Evolutionary conservation across 2,888 invertebrate genomes (phyloP).

Genomic region (Neoascia interrupta): DNA sequence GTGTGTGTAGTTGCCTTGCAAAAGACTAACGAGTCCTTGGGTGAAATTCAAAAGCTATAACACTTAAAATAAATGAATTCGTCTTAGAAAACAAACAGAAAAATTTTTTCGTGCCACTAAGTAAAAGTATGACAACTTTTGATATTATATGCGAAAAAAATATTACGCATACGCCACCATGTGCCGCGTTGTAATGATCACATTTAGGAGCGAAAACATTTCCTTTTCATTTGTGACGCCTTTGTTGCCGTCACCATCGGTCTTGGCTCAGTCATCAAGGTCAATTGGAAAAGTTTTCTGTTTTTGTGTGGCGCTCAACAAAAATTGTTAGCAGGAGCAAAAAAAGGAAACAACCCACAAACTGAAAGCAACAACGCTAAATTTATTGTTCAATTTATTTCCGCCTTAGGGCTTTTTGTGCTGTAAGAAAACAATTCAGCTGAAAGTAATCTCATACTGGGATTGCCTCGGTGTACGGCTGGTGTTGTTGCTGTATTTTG

Average conservation of each 20-base stretch:
- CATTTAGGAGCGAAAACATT: conserved; percentile 17
- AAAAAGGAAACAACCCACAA: neutral
- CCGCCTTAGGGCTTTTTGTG: conserved; percentile 52
- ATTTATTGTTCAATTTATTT: conserved; percentile 66
- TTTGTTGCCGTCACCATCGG: neutral
- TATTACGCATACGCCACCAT: conserved; percentile 54
- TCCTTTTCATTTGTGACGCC: conserved; percentile 28
- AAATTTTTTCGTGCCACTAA: neutral
- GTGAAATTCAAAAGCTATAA: conserved; percentile 31
- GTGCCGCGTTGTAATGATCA: conserved; percentile 29
- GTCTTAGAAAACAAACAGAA: conserved; percentile 10
- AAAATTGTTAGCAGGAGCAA: neutral
- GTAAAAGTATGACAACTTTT: conserved; percentile 6
- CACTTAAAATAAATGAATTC: conserved; percentile 44
- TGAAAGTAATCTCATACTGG: conserved; percentile 51
- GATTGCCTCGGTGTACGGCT: conserved; percentile 27
- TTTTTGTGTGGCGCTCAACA: conserved; percentile 19
- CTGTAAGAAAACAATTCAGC: conserved; percentile 55
- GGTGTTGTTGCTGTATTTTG: conserved; percentile 1
- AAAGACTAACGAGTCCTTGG: neutral
- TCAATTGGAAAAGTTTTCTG: conserved; percentile 61
- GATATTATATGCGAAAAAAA: conserved; percentile 41
- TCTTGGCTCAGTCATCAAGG: conserved; percentile 50
- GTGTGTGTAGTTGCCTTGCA: conserved; percentile 16
- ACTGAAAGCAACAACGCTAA: conserved; percentile 49